Conservation (phyloP, 2,797 vertebrate species). For the Hemitrygon akajei region DNA sequence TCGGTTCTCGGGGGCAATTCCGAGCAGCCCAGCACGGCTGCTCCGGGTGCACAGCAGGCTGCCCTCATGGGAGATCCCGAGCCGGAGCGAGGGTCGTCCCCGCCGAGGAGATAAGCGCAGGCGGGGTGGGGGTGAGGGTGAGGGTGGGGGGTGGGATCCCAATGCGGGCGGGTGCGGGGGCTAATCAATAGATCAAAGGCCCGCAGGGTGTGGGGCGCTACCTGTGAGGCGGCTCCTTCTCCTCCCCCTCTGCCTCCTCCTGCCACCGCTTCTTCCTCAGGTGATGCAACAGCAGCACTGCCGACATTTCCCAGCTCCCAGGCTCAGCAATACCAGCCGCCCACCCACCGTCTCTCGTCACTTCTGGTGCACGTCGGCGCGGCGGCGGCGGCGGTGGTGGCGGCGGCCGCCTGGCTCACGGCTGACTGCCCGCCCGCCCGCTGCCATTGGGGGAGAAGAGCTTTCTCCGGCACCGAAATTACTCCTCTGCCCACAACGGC, state of each 20-base stretch:
- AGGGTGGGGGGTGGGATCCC: too few relatives aligned
- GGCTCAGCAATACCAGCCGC: not conserved
- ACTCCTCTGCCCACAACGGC: too few relatives aligned
- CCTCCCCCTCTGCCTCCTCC: not conserved
- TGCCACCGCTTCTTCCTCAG: not conserved
- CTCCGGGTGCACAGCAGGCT: not conserved
- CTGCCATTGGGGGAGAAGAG: too few relatives aligned
- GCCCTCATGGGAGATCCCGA: not conserved
- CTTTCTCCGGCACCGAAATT: too few relatives aligned
- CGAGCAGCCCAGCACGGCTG: not conserved
- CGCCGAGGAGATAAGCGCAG: too few relatives aligned
- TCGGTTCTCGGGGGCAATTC: not conserved
- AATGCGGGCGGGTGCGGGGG: too few relatives aligned
- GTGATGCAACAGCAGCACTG: not conserved
- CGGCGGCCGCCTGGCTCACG: too few relatives aligned
- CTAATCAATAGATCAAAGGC: not conserved
- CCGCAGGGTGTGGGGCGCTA: not conserved
- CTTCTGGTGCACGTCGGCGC: not conserved
- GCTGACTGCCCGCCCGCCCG: too few relatives aligned
- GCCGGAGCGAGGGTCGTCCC: not conserved
- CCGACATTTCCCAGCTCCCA: not conserved
- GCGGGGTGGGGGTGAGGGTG: too few relatives aligned
- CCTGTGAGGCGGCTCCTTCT: not conserved
- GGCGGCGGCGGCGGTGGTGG: too few relatives aligned
- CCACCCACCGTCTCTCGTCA: not conserved